Percentiles rank a stretch among this genome's conserved stretches.
Evolutionary conservation across 1,140 invertebrate genomes (phyloP).

Genomic region (Thereuonema tuberculata): DNA sequence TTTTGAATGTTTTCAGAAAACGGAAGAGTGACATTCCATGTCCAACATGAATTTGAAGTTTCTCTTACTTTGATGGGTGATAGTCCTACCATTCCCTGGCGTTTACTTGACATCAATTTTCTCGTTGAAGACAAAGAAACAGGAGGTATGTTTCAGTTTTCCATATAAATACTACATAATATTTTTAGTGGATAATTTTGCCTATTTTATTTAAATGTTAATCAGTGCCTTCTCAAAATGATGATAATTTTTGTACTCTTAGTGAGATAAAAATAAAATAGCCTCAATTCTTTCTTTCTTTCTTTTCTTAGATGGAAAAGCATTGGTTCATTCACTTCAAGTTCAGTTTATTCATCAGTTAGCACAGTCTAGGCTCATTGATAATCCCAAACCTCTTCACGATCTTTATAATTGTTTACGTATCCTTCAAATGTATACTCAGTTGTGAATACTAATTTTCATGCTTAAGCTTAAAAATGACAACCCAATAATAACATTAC

Average conservation of each 20-base stretch:
- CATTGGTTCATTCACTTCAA: slow-evolving; percentile 82
- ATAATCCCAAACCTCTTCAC: slow-evolving; percentile 60
- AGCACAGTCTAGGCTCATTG: slow-evolving; percentile 72
- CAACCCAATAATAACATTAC: slow-evolving; percentile 3
- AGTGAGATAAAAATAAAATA: too few species aligned
- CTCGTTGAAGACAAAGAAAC: slow-evolving; percentile 94
- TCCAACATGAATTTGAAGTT: slow-evolving; percentile 92
- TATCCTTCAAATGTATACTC: slow-evolving; percentile 29
- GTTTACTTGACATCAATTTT: slow-evolving; percentile 84
- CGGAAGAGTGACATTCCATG: slow-evolving; percentile 84
- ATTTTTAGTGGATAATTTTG: not conserved
- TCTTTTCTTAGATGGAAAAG: slow-evolving; percentile 66
- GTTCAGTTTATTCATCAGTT: slow-evolving; percentile 82
- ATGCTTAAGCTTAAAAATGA: not conserved
- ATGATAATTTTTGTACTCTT: not conserved
- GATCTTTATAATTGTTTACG: slow-evolving; percentile 76
- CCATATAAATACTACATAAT: not conserved
- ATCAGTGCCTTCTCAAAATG: not conserved
- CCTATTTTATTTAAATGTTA: not conserved
- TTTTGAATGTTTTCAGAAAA: slow-evolving; percentile 66
- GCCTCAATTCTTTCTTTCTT: too few species aligned
- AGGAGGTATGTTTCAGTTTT: slow-evolving; percentile 46
- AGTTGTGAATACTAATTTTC: not conserved
- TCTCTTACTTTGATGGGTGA: slow-evolving; percentile 96
- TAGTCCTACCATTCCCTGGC: slow-evolving; percentile 78